phyloP scores from a whole-genome alignment of 2,113 vertebrate genomes.

The Solea senegalensis region DNA sequence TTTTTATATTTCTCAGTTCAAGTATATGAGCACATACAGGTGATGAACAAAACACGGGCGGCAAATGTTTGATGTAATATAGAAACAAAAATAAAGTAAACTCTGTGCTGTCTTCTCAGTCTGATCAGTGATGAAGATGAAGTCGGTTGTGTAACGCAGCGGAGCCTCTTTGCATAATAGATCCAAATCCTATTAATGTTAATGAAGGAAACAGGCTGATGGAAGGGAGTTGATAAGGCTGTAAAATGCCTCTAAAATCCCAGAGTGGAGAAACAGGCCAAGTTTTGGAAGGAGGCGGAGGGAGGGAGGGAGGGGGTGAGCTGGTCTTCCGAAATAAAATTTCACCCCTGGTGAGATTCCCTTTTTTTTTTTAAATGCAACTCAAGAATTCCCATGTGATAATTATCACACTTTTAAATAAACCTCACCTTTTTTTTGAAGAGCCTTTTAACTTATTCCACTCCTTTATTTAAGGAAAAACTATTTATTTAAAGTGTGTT shows the following conservation, averaged over 20 bases:
- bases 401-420: too few species aligned
- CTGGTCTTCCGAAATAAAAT: neutral
- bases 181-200: constrained; percentile 76
- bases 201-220: constrained; percentile 66
- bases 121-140: constrained; percentile 38
- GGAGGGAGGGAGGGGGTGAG: neutral
- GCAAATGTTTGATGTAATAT: too few species aligned
- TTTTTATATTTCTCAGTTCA: too few species aligned
- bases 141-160: constrained; percentile 55
- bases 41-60: too few species aligned
- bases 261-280: constrained; percentile 35
- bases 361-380: constrained; percentile 36
- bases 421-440: neutral
- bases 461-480: too few species aligned
- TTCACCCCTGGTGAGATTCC: neutral
- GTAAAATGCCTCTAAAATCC: constrained; percentile 40
- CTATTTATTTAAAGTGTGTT: too few species aligned
- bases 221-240: constrained; percentile 40
- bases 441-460: too few species aligned
- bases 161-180: constrained; percentile 72
- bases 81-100: too few species aligned
- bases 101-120: too few species aligned
- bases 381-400: neutral
- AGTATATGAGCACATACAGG: too few species aligned
- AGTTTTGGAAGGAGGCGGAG: too few species aligned